Evolutionary conservation across 1,140 invertebrate species (phyloP).

Genomic region (Pantala flavescens): DNA sequence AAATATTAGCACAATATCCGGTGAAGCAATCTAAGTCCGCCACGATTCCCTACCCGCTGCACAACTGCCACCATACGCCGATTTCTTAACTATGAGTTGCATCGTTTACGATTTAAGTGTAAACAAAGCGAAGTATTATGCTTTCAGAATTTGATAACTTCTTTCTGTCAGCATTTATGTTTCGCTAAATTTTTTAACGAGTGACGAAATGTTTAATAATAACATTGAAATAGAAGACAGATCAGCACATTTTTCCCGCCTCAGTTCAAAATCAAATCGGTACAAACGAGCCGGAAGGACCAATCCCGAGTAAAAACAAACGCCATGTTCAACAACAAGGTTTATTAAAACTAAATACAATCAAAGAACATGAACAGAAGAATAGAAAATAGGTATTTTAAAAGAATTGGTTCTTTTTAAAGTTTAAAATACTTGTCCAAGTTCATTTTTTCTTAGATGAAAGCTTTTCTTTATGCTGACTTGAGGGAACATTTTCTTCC

Average conservation of each 20-base stretch:
- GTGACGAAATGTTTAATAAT: no score
- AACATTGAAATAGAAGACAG: no score
- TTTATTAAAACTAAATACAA: no score
- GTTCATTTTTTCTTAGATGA: slow-evolving; percentile 8
- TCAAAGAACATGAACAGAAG: no score
- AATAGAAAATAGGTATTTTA: no score
- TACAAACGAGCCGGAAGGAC: neutral
- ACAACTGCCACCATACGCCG: neutral
- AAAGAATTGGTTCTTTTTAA: no score
- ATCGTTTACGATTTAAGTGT: neutral
- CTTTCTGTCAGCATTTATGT: no score
- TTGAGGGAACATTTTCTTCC: slow-evolving; percentile 31
- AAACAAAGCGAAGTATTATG: neutral
- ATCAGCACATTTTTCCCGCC: neutral
- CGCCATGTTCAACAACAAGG: no score
- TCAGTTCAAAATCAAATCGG: neutral
- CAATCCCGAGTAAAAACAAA: neutral
- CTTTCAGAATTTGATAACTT: no score
- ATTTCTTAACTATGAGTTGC: neutral
- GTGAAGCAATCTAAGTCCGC: neutral
- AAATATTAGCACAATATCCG: neutral
- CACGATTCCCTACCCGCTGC: neutral
- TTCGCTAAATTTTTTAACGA: no score
- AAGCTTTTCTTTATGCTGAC: slow-evolving; percentile 33
- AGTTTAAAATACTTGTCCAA: no score